Conservation (phyloP, 2,888 invertebrate species). For the Xylota segnis region DNA sequence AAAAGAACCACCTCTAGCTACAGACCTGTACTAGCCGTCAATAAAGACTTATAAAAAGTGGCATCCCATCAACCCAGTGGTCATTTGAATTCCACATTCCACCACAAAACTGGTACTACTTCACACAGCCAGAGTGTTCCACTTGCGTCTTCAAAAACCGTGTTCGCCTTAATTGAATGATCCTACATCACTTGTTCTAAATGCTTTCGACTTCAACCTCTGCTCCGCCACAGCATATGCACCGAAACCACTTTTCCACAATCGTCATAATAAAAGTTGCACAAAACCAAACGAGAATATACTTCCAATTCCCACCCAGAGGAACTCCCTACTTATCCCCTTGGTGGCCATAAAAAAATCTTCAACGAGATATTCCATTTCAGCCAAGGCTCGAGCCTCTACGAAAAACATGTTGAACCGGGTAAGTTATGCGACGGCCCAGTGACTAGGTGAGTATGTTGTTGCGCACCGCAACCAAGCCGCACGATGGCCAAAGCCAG, state of each 20-base stretch:
- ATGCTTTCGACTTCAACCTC: conserved; percentile 7
- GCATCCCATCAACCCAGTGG: too few species aligned
- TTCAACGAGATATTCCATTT: conserved; percentile 57
- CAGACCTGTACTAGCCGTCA: too few species aligned
- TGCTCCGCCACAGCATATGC: not conserved
- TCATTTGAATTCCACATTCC: too few species aligned
- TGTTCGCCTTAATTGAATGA: conserved; percentile 26
- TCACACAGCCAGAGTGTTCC: not conserved
- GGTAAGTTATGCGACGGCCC: conserved; percentile 66
- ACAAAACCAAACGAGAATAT: conserved; percentile 8
- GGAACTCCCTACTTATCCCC: conserved; percentile 5
- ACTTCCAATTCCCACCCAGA: conserved; percentile 21
- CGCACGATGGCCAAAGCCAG: conserved; percentile 44
- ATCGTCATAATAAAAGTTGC: not conserved
- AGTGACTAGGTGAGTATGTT: conserved; percentile 69
- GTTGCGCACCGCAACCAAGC: conserved; percentile 37
- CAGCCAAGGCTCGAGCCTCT: conserved; percentile 44
- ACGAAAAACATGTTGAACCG: conserved; percentile 63
- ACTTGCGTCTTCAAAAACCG: not conserved
- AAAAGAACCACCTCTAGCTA: too few species aligned
- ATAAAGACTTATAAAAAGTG: too few species aligned
- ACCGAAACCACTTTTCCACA: conserved; percentile 12
- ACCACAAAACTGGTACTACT: too few species aligned
- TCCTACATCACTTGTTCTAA: conserved; percentile 16
- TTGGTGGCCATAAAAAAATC: conserved; percentile 47